phyloP scores from a whole-genome alignment of 2,113 vertebrate species.

The Riparia riparia region DNA sequence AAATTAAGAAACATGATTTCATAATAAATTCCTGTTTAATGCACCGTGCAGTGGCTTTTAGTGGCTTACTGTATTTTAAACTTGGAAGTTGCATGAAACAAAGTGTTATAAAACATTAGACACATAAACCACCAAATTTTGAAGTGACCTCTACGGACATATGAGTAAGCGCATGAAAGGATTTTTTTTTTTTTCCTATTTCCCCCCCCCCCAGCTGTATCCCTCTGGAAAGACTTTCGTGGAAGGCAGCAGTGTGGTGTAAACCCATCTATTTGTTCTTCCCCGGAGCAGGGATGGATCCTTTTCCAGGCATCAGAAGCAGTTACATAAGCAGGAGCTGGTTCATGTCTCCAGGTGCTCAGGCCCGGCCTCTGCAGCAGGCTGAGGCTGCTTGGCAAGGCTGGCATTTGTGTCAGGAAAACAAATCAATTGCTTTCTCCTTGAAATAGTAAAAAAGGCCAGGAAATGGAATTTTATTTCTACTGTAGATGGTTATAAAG shows the following conservation, averaged over 20 bases:
- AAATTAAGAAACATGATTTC: not conserved
- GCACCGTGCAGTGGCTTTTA: not conserved
- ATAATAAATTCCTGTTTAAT: not conserved
- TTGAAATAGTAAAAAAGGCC: not conserved
- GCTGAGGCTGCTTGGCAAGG: not conserved
- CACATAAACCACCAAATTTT: not conserved
- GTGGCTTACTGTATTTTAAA: not conserved
- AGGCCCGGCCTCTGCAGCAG: not conserved
- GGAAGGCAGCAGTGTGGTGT: not conserved
- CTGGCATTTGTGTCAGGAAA: not conserved
- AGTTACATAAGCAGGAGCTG: not conserved
- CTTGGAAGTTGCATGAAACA: not conserved
- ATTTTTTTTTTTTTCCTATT: not conserved
- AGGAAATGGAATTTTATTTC: not conserved
- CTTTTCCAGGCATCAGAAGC: not conserved
- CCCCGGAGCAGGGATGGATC: not conserved
- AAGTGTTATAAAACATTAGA: not conserved
- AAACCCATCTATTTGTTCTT: slow-evolving; percentile 14
- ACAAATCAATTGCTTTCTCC: not conserved
- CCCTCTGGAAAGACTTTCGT: slow-evolving; percentile 7
- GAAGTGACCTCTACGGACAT: not conserved
- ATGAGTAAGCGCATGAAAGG: not conserved
- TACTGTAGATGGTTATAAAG: not conserved
- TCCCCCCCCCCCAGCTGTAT: not conserved
- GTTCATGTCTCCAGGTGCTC: not conserved